Base-by-base conservation (phyloP, 2,113 vertebrate genomes). In the Gasterosteus aculeatus region DNA sequence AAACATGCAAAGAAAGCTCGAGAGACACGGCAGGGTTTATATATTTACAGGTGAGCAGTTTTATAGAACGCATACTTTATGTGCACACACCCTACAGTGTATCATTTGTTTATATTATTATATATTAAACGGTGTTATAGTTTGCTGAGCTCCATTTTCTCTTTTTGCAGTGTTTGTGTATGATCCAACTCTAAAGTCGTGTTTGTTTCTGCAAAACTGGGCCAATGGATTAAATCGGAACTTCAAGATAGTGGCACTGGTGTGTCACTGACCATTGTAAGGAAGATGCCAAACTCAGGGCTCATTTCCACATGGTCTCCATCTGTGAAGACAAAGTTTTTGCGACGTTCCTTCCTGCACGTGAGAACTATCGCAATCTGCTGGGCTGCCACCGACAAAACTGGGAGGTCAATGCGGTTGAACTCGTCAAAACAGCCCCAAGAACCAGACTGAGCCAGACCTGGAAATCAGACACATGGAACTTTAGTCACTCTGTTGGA, bases 381-480 rank as follows among this genome's bases (percentile, higher is more conserved):
- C 84, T 99, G 98, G 7, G 98, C 98, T 14, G 98, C 98, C 53
- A 99, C 98, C 0, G 98, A 99, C 19, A 99, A 88, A 42, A 99
- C 98, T 2, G 98, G 97, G 62, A 99, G 95, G 87, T 99, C 94
- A 14, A 99, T 99, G 38, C 97, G 97, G 87, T 98, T 99, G 88
- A 99, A 99, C 85, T 99, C 98, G 62, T 99, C 98, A 85, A 99
- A 99, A 88, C 97, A 99, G 44, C 98, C 98, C 98, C 98, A 99
- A 47, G 98, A 98, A 58, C 98, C 98, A 74, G 98, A 99, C 88
- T 98, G 98, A 69, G 98, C 96, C 67, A 99, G 94, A 83, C 98
- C 98, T 99, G 88, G 46, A 86, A 49, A 72, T 72, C 69, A 80
- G 47, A 78, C 31, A 87, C 73, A 76, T 38, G 33, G 16, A 53